phyloP scores from a whole-genome alignment of 2,113 vertebrate genomes.

The Bettongia penicillata region DNA sequence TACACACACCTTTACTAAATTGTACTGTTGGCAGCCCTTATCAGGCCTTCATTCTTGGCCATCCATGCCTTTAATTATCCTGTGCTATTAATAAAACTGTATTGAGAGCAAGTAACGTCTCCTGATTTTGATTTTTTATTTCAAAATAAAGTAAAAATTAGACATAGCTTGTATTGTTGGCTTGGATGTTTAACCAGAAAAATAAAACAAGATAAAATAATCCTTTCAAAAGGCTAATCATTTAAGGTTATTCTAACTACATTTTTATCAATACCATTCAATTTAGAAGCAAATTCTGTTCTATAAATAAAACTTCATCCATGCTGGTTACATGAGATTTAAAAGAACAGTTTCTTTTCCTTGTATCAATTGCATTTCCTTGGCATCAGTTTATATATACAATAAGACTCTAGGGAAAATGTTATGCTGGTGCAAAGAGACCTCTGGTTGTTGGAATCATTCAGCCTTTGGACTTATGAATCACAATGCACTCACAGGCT shows the following conservation, averaged over 20 bases:
- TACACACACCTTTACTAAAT: not conserved
- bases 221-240: slow-evolving; percentile 56
- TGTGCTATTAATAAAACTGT: slow-evolving; percentile 62
- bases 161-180: slow-evolving; percentile 61
- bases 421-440: slow-evolving; percentile 72
- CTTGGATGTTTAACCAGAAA: slow-evolving; percentile 70
- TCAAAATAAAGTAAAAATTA: slow-evolving; percentile 71
- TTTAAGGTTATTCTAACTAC: slow-evolving; percentile 12
- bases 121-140: slow-evolving; percentile 64
- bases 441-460: slow-evolving; percentile 80
- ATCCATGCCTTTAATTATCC: slow-evolving; percentile 57
- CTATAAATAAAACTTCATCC: slow-evolving; percentile 50
- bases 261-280: slow-evolving; percentile 29
- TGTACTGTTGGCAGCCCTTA: not conserved
- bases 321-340: slow-evolving; percentile 45
- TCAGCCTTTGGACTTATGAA: slow-evolving; percentile 79
- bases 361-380: slow-evolving; percentile 56
- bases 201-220: slow-evolving; percentile 74
- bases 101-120: slow-evolving; percentile 63
- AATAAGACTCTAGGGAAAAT: slow-evolving; percentile 75
- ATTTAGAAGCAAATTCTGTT: slow-evolving; percentile 3
- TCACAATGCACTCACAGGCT: slow-evolving; percentile 73
- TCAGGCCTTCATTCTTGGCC: slow-evolving; percentile 16
- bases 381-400: slow-evolving; percentile 79
- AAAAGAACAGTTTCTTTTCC: slow-evolving; percentile 46